Conservation (phyloP, 2,113 vertebrate species). For the Salvelinus fontinalis region DNA sequence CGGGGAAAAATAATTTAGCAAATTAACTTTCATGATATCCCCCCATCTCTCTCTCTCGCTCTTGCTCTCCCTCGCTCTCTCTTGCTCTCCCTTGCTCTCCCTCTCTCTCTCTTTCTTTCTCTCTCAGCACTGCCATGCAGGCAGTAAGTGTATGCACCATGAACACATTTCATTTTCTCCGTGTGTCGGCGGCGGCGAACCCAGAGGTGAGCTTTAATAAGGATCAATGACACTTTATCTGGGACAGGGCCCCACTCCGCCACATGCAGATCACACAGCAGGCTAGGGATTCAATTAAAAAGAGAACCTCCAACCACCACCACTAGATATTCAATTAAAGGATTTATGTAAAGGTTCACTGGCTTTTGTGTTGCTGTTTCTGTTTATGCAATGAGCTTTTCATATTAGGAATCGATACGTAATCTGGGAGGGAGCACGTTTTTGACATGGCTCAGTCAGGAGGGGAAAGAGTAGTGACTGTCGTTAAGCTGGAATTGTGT, state of each 20-base stretch:
- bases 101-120: constrained; percentile 37
- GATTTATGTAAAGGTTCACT: constrained; percentile 99
- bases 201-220: constrained; percentile 99
- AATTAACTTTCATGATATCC: constrained; percentile 83
- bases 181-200: constrained; percentile 91
- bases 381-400: constrained; percentile 99
- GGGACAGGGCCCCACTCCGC: constrained; percentile 89
- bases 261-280: constrained; percentile 97
- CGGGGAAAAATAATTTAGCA: constrained; percentile 70
- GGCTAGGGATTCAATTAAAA: constrained; percentile 99
- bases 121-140: constrained; percentile 80
- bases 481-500: constrained; percentile 56
- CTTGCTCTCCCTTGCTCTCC: constrained; percentile 31
- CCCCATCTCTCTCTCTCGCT: constrained; percentile 32
- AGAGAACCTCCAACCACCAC: constrained; percentile 93
- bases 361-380: constrained; percentile 97
- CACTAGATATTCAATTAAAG: constrained; percentile 99
- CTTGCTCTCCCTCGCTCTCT: constrained; percentile 35
- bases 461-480: constrained; percentile 24
- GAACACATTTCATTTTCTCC: constrained; percentile 97
- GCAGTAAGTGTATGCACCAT: constrained; percentile 92
- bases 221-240: constrained; percentile 99
- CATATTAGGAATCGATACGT: constrained; percentile 99
- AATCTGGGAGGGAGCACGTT: constrained; percentile 84
- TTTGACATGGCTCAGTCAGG: neutral